These are phyloP conservation scores for Strigamia transsilvanica DNA, from an alignment of 2,888 invertebrate species.

Conservation along the genomic window DNA sequence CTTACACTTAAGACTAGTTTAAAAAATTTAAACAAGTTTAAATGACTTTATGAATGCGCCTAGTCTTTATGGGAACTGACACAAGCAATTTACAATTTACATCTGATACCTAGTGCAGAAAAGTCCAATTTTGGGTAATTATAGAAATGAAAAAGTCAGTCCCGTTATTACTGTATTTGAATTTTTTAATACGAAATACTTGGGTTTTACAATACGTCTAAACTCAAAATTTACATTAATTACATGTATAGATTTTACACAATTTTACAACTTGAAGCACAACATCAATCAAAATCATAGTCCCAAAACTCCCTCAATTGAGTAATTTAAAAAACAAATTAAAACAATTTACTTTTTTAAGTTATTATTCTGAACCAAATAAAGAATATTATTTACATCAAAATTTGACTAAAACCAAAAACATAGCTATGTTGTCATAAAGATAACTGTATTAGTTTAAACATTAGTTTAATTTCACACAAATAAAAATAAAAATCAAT, in stretches of 20 bases:
- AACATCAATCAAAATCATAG: slow-evolving; percentile 32
- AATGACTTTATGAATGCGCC: too few relatives aligned
- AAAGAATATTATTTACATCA: slow-evolving; percentile 31
- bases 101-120: too few relatives aligned
- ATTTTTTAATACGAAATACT: slow-evolving; percentile 46
- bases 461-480: slow-evolving; percentile 11
- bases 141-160: too few relatives aligned
- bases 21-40: too few relatives aligned
- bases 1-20: too few relatives aligned
- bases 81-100: too few relatives aligned
- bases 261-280: slow-evolving; percentile 51
- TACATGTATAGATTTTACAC: slow-evolving; percentile 53
- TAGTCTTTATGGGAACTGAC: too few relatives aligned
- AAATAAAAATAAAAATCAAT: not conserved
- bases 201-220: slow-evolving; percentile 51
- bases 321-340: not conserved
- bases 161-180: slow-evolving; percentile 13
- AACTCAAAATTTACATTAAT: slow-evolving; percentile 53
- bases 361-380: not conserved
- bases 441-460: not conserved
- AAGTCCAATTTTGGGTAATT: too few relatives aligned
- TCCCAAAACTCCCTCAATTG: not conserved
- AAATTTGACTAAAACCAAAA: not conserved
- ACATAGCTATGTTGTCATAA: not conserved
- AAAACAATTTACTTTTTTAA: not conserved